These are phyloP conservation scores for Drosophila ohnishii DNA, from an alignment of 1,140 invertebrate species.

Conservation along the genomic window DNA sequence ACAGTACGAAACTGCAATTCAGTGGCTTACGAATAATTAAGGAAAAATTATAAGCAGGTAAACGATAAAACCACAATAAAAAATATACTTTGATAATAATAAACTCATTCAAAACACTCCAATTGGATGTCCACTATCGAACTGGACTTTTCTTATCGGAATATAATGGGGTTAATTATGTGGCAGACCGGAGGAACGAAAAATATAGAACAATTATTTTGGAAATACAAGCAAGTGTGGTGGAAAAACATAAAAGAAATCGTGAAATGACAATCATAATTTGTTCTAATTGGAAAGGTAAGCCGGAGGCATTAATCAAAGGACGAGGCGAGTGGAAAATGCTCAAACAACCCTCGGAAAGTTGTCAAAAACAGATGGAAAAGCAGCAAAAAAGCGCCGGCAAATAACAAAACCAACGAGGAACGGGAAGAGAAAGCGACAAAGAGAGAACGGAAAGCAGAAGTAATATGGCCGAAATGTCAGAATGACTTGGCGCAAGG, in stretches of 20 bases:
- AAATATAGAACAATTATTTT: constrained; percentile 22
- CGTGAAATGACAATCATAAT: constrained; percentile 33
- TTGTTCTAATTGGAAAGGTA: constrained; percentile 42
- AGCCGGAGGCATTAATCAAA: constrained; percentile 46
- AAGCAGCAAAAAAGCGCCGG: constrained; percentile 65
- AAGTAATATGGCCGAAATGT: constrained; percentile 64
- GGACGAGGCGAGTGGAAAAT: constrained; percentile 33
- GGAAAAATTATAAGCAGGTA: neutral
- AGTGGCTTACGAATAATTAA: neutral
- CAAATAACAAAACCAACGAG: constrained; percentile 46
- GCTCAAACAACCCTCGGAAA: constrained; percentile 64
- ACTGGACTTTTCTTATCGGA: constrained; percentile 8
- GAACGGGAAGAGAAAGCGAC: constrained; percentile 6
- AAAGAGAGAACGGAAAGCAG: constrained; percentile 8
- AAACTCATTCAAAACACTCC: neutral
- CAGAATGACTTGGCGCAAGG: constrained; percentile 27
- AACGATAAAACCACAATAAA: neutral
- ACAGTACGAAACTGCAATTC: no score
- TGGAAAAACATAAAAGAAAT: constrained; percentile 17
- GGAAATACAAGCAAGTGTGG: neutral
- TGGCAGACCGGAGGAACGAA: neutral
- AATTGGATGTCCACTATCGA: neutral
- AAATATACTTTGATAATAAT: neutral
- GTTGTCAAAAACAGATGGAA: constrained; percentile 51
- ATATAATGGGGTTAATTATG: constrained; percentile 18